Percentiles rank a stretch among this genome's conserved stretches.
Evolutionary conservation across 2,113 vertebrate genomes (phyloP).

Genomic region (Carollia perspicillata): DNA sequence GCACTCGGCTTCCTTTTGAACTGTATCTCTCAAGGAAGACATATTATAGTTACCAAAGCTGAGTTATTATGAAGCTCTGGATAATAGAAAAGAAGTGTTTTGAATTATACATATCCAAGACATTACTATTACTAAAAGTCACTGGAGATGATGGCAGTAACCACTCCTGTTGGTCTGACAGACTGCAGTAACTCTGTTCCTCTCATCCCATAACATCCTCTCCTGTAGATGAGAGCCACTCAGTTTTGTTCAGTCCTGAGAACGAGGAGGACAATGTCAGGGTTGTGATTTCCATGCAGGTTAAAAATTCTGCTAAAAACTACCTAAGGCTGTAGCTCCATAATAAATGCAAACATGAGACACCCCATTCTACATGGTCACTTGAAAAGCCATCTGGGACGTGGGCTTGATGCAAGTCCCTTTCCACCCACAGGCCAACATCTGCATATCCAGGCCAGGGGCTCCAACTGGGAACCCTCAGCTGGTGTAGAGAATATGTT

Average conservation of each 20-base stretch:
- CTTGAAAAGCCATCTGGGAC: not conserved
- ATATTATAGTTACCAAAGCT: not conserved
- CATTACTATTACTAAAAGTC: constrained; percentile 13
- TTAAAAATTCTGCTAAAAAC: not conserved
- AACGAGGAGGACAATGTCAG: not conserved
- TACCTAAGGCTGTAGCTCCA: not conserved
- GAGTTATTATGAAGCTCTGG: not conserved
- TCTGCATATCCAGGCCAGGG: not conserved
- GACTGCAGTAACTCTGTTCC: not conserved
- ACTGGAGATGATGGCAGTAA: not conserved
- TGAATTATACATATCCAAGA: not conserved
- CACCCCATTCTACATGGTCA: not conserved
- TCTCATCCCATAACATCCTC: not conserved
- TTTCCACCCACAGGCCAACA: not conserved
- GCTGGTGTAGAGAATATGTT: not conserved
- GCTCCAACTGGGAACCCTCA: not conserved
- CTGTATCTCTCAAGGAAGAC: not conserved
- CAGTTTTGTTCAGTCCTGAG: not conserved
- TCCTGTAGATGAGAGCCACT: not conserved
- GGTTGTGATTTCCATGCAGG: not conserved
- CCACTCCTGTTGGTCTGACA: not conserved
- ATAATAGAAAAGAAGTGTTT: not conserved
- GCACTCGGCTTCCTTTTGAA: not conserved
- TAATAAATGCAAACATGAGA: not conserved
- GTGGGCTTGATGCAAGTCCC: not conserved